Base-by-base conservation (phyloP, 2,888 invertebrate genomes). In the Lampropteryx suffumata region DNA sequence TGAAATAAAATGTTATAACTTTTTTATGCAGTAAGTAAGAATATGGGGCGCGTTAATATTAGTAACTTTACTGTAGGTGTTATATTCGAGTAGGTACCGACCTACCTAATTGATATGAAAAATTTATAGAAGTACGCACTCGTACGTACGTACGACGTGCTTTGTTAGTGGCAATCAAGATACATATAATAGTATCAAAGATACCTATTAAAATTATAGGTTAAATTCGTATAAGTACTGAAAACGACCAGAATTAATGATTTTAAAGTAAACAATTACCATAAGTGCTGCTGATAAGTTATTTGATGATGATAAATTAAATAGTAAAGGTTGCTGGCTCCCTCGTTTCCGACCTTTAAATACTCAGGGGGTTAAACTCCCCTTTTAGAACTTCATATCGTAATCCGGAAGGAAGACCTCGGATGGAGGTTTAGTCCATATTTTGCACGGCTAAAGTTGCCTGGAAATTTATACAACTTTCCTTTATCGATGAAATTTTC, bases 1-100 rank as follows among this genome's bases (percentile, higher is more conserved):
- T 74, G 73, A 72, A 79, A 81, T 79, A 79, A 79, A 79, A 78
- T 63, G 69, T 70, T 69, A 75, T 73, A 71, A 68, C 65, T 65
- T 73, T 75, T 74, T 75, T 76, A 77, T 73, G 62, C 66, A 65
- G 60, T 61, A 65, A 66, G 68, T 65, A 64, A 66, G 68, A 65
- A 64, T 64, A 64, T 62, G 51, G 59, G 48, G 52, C 49, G 35
- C 43, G 54, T 63, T 62, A 69, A 67, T 57, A 52, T 53, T 50
- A 42, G 42, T 51, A 56, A 48, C 39, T 50, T 54, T 42, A 51
- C 35, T 30, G 29, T 17, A 26, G 13, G 39, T 40, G 29, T 40
- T 50, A 47, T 47, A 39, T 44, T 56, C 43, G 49, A 49, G 48
- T 45, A 37, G 13, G 14, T 55, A 51, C 6, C n/a, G n/a, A 17